Conservation (phyloP, 2,113 vertebrate genomes). For the Okapia johnstoni region DNA sequence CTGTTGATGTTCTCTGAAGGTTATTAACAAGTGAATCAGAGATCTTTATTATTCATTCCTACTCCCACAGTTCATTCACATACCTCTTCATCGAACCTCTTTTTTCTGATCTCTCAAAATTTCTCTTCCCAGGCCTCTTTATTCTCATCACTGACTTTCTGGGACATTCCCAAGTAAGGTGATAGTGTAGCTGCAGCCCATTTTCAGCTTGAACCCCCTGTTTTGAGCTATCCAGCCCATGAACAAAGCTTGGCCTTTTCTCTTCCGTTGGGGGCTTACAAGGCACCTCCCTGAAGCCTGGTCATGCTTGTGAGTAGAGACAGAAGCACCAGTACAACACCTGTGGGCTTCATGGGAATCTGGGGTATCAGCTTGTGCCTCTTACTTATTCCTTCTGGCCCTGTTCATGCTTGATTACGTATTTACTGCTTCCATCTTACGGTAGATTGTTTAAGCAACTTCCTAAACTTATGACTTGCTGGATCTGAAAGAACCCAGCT, state of each 20-base stretch:
- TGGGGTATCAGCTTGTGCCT: not conserved
- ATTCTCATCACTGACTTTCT: not conserved
- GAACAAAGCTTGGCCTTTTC: not conserved
- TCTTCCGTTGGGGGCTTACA: not conserved
- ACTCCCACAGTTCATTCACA: not conserved
- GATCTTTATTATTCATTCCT: not conserved
- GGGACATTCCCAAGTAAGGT: not conserved
- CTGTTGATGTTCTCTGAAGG: not conserved
- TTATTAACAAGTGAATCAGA: not conserved
- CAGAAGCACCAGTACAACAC: not conserved
- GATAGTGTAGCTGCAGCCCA: not conserved
- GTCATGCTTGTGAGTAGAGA: not conserved
- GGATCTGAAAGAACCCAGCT: not conserved
- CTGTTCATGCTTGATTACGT: not conserved
- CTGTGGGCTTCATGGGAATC: not conserved
- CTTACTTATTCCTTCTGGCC: not conserved
- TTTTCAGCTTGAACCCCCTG: not conserved
- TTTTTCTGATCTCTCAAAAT: not conserved
- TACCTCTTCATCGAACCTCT: not conserved
- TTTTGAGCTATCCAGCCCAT: not conserved
- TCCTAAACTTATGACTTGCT: not conserved
- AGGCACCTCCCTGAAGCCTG: not conserved
- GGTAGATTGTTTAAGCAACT: not conserved
- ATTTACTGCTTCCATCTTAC: not conserved
- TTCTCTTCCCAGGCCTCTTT: not conserved